phyloP scores from a whole-genome alignment of 2,113 vertebrate species.

The Marcusenius ussheri region DNA sequence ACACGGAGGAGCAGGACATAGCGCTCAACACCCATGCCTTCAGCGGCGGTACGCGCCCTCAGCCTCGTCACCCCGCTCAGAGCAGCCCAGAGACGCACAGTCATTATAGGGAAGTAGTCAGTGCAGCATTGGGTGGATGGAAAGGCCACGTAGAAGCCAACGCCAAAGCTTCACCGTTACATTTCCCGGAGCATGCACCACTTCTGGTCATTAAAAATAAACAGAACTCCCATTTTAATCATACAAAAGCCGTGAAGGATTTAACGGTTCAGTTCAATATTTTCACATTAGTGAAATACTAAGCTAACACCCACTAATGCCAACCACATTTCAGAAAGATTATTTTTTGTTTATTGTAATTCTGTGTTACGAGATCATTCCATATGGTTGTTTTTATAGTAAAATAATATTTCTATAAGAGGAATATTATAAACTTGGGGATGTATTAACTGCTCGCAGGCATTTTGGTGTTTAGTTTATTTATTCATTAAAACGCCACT shows the following conservation, averaged over 20 bases:
- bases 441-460: neutral
- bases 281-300: neutral
- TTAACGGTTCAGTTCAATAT: neutral
- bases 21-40: conserved; percentile 95
- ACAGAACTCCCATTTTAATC: neutral
- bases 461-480: neutral
- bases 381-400: neutral
- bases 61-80: neutral
- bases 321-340: neutral
- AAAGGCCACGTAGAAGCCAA: neutral
- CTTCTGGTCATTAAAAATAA: neutral
- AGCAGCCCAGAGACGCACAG: neutral
- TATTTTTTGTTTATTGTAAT: neutral
- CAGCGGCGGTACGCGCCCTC: conserved; percentile 69
- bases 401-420: neutral
- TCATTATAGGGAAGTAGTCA: neutral
- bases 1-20: conserved; percentile 95
- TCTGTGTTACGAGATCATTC: neutral
- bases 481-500: too few species aligned
- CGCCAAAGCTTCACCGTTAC: neutral
- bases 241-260: neutral
- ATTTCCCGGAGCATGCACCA: neutral
- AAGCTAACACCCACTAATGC: neutral
- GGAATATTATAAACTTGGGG: neutral
- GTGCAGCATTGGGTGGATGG: neutral